Evolutionary conservation across 2,797 vertebrate genomes (phyloP).

Genomic region (Thripadectes ignobilis): DNA sequence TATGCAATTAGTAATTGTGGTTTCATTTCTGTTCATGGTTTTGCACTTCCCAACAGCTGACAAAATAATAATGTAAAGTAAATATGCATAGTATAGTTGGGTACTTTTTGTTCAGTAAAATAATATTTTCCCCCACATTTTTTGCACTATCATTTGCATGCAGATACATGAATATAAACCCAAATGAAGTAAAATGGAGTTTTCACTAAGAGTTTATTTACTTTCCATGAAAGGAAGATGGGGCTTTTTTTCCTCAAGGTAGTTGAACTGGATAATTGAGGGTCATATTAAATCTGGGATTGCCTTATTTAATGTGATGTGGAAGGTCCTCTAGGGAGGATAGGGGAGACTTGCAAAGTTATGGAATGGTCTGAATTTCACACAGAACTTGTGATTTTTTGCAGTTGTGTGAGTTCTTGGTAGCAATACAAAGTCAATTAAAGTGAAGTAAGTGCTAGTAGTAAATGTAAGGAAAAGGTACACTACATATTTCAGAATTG

Average conservation of each 20-base stretch:
- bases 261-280: background rate
- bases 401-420: background rate
- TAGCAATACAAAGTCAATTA: background rate
- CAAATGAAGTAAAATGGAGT: background rate
- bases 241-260: background rate
- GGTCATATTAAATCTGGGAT: background rate
- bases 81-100: background rate
- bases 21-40: conserved; percentile 19
- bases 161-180: background rate
- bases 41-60: background rate
- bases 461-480: background rate
- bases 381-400: background rate
- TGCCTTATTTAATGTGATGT: background rate
- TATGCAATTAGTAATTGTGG: conserved; percentile 53
- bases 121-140: background rate
- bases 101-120: background rate
- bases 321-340: background rate
- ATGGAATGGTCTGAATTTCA: background rate
- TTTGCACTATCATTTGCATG: background rate
- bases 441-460: background rate
- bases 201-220: background rate
- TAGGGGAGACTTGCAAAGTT: background rate
- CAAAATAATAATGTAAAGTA: background rate
- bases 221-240: background rate
- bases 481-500: rapidly evolving